phyloP scores from a whole-genome alignment of 2,797 vertebrate genomes.

The Anguilla obscura region DNA sequence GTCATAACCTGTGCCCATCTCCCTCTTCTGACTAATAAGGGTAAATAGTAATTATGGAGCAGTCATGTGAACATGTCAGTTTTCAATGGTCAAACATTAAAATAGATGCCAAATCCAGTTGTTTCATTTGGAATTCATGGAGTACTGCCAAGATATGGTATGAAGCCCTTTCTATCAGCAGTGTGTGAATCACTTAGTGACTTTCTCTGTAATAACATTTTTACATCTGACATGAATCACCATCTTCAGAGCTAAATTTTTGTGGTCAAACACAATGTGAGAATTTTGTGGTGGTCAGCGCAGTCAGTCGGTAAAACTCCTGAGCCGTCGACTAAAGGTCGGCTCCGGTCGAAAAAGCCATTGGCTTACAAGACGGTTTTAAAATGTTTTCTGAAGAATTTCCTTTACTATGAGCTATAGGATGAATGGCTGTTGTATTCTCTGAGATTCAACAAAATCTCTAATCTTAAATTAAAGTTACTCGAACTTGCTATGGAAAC shows the following conservation, averaged over 20 bases:
- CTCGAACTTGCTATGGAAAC: background rate
- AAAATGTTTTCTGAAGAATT: background rate
- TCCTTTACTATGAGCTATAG: background rate
- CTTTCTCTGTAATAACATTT: conserved; percentile 38
- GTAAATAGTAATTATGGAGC: background rate
- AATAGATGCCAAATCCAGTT: background rate
- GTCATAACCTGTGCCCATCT: background rate
- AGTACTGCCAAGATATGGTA: conserved; percentile 34
- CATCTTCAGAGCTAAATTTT: background rate
- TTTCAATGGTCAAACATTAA: background rate
- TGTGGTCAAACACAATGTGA: background rate
- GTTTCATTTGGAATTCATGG: conserved; percentile 18
- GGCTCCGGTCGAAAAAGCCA: background rate
- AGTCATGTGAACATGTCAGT: background rate
- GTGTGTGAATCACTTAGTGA: conserved; percentile 28
- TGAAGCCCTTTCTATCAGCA: conserved; percentile 17
- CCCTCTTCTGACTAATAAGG: background rate
- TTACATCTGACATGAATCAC: conserved; percentile 38
- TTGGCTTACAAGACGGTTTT: background rate
- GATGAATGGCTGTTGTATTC: background rate
- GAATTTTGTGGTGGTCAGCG: background rate
- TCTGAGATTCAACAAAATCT: background rate
- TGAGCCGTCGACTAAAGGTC: background rate
- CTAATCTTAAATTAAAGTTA: background rate
- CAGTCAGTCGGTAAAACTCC: background rate